phyloP scores from a whole-genome alignment of 2,888 invertebrate genomes.

The Alsophila aescularia region DNA sequence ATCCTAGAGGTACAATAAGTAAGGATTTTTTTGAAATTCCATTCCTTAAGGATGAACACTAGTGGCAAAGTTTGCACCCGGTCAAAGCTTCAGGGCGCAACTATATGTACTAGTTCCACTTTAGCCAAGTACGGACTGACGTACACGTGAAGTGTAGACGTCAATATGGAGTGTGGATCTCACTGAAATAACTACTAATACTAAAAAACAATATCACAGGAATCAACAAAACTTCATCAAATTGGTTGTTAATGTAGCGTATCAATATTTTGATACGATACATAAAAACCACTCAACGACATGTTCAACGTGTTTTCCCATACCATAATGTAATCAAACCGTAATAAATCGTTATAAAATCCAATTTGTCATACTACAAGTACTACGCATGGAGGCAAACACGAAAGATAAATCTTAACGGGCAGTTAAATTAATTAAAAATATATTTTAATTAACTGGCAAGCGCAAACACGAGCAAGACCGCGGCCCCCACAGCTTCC shows the following conservation, averaged over 20 bases:
- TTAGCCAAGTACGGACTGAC: too few relatives aligned
- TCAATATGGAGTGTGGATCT: too few relatives aligned
- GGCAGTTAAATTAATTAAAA: conserved; percentile 38
- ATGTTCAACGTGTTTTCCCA: not conserved
- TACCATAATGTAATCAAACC: not conserved
- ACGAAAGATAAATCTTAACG: conserved; percentile 21
- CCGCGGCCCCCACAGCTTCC: conserved; percentile 30
- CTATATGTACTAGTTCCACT: too few relatives aligned
- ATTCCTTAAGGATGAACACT: too few relatives aligned
- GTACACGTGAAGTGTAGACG: too few relatives aligned
- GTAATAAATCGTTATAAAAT: conserved; percentile 2
- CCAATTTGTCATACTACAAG: conserved; percentile 10
- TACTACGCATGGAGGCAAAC: conserved; percentile 4
- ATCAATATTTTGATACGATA: not conserved
- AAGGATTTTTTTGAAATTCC: too few relatives aligned
- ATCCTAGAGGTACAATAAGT: too few relatives aligned
- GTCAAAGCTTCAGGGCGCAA: too few relatives aligned
- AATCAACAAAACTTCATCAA: not conserved
- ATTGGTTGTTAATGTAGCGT: too few relatives aligned
- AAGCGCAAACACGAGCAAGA: conserved; percentile 39
- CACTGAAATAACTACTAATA: not conserved
- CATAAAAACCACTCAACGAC: not conserved
- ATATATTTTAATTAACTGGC: conserved; percentile 46
- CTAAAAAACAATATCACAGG: not conserved
- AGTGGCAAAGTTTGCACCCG: too few relatives aligned